Base-by-base conservation (phyloP, 2,113 vertebrate species). In the Pachycephala philippinensis region DNA sequence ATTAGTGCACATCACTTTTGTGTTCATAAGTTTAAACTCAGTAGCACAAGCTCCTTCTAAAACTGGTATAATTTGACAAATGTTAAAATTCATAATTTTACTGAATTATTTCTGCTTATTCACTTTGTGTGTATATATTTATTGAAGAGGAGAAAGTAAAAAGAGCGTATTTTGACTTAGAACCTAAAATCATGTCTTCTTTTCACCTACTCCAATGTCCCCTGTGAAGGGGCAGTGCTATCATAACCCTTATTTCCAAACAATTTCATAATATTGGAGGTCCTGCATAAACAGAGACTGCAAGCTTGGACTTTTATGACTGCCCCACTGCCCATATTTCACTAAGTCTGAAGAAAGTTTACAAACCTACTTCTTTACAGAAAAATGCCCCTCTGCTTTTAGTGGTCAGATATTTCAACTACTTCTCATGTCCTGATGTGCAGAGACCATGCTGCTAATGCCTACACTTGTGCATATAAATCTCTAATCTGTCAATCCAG, bases 381-480 rank as follows among this genome's bases (percentile, higher is more conserved):
- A 91, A 92, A 95, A 90, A 86, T 4, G 50, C 15, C 52, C 39
- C 19, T 60, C 37, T 64, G 66, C 20, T 87, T 70, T 89, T 47
- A 31, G 12, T 28, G 79, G 40, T 77, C 77, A 81, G 68, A 19
- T 70, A 64, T 87, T 90, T 91, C 79, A 90, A 88, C 79, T 69
- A 74, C 47, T 27, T 94, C 83, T 93, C 10, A 1, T 66, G 60
- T 87, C 78, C 65, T 35, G 3, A 72, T 27, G 31, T 47, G 47
- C 40, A 65, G 50, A 80, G 68, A 71, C 52, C 93, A 77, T 27
- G 83, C 90, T 94, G 93, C 65, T 95, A 84, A 74, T 64, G 90
- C 68, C 89, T 53, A 74, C 79, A 95, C 68, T 92, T 86, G 76
- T 53, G 74, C 59, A 57, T 65, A 97, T 91, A 95, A 96, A 97